These are phyloP conservation scores for Numida meleagris DNA, from an alignment of 2,113 vertebrate genomes.

Conservation along the genomic window DNA sequence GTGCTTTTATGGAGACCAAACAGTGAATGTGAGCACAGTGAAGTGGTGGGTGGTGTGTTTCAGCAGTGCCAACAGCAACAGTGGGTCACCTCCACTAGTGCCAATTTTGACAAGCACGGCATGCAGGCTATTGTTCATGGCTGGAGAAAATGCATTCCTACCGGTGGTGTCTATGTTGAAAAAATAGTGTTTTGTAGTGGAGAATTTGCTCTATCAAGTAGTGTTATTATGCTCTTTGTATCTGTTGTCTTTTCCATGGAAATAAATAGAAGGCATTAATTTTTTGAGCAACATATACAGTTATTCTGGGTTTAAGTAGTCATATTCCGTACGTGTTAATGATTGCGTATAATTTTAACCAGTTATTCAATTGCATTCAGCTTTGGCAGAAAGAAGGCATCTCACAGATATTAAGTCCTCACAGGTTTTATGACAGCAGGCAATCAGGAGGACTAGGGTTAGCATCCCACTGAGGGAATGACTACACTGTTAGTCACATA, in stretches of 20 bases:
- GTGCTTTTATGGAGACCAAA: background rate
- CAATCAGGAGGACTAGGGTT: conserved; percentile 30
- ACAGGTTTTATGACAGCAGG: conserved; percentile 34
- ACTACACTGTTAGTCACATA: conserved; percentile 44
- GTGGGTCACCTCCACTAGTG: background rate
- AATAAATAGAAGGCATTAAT: background rate
- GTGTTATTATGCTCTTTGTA: background rate
- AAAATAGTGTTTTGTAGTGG: background rate
- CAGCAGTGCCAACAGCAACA: background rate
- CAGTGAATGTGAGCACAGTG: background rate
- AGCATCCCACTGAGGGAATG: conserved; percentile 26
- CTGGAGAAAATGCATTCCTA: background rate
- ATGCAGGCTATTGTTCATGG: background rate
- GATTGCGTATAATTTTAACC: background rate
- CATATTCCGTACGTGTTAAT: background rate
- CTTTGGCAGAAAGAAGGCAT: conserved; percentile 11
- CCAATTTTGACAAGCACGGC: background rate
- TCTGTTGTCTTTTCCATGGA: background rate
- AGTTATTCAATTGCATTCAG: background rate
- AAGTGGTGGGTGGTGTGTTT: background rate
- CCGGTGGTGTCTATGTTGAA: background rate
- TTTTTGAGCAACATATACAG: background rate
- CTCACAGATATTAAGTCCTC: conserved; percentile 20
- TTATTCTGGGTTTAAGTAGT: background rate
- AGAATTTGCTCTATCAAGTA: background rate